Conservation (phyloP, 2,113 vertebrate species). For the Lethenteron camtschaticum region DNA sequence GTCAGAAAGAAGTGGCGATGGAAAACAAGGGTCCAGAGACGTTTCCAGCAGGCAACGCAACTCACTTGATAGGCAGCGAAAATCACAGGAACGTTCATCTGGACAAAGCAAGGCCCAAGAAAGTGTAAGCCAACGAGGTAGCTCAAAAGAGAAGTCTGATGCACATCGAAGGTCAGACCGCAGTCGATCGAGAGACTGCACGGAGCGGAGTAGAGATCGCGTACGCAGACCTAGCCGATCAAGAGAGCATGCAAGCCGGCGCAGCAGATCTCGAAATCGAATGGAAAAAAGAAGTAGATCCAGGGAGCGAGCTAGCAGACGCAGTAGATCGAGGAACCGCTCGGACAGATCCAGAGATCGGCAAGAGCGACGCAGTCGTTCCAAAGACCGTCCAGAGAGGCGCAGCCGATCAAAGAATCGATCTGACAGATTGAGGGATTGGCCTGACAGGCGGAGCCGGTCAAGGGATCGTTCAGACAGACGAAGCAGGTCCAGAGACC, state of each 20-base stretch:
- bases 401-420: background rate
- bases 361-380: background rate
- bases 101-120: background rate
- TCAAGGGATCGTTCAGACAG: background rate
- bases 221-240: background rate
- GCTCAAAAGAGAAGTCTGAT: background rate
- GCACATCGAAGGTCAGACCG: background rate
- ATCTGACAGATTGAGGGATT: background rate
- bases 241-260: background rate
- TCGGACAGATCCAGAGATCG: background rate
- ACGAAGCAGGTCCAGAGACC: constrained; percentile 3
- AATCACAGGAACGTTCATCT: too few species aligned
- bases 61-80: too few species aligned
- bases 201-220: background rate
- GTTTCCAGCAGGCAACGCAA: too few species aligned
- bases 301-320: background rate
- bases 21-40: too few species aligned
- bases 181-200: background rate
- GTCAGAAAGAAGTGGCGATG: too few species aligned
- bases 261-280: background rate
- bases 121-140: background rate
- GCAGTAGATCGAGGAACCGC: background rate
- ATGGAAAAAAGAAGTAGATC: background rate
- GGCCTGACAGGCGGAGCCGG: background rate
- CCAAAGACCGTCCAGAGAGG: background rate